These are phyloP conservation scores for Myiozetetes cayanensis DNA, from an alignment of 2,113 vertebrate species.

Conservation along the genomic window DNA sequence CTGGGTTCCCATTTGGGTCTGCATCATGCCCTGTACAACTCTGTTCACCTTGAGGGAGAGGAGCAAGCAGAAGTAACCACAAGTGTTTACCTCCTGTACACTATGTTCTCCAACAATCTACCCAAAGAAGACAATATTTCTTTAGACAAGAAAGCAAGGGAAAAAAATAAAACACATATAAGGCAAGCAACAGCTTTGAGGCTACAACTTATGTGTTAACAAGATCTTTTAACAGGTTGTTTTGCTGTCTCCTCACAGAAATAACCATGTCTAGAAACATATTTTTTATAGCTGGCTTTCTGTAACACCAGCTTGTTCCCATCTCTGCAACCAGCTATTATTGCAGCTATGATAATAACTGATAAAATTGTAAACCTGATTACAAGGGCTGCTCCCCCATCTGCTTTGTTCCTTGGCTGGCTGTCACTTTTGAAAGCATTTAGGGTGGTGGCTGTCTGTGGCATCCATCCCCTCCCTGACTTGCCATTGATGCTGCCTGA, in stretches of 20 bases:
- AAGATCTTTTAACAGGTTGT: not conserved
- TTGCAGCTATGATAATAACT: not conserved
- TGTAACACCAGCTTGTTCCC: not conserved
- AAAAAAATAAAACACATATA: not conserved
- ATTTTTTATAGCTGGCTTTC: not conserved
- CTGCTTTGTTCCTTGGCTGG: not conserved
- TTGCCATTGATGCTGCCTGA: not conserved
- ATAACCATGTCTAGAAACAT: not conserved
- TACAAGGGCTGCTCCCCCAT: not conserved
- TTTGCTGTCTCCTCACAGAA: not conserved
- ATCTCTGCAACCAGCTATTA: constrained; percentile 1
- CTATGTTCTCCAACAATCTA: not conserved
- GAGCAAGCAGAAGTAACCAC: not conserved
- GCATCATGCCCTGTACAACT: not conserved
- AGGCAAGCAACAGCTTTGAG: not conserved
- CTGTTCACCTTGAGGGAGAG: not conserved
- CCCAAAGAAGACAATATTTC: not conserved
- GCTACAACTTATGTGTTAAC: not conserved
- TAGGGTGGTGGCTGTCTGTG: not conserved
- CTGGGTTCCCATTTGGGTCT: not conserved
- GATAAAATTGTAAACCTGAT: constrained; percentile 16
- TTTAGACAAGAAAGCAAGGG: not conserved
- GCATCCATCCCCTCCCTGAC: not conserved
- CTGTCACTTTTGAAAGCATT: not conserved
- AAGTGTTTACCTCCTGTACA: not conserved